A percentile compares a stretch with the other conserved stretches of the same genome.
These are phyloP conservation scores for Drosophila gaucha DNA, from an alignment of 2,888 invertebrate species.

Conservation along the genomic window DNA sequence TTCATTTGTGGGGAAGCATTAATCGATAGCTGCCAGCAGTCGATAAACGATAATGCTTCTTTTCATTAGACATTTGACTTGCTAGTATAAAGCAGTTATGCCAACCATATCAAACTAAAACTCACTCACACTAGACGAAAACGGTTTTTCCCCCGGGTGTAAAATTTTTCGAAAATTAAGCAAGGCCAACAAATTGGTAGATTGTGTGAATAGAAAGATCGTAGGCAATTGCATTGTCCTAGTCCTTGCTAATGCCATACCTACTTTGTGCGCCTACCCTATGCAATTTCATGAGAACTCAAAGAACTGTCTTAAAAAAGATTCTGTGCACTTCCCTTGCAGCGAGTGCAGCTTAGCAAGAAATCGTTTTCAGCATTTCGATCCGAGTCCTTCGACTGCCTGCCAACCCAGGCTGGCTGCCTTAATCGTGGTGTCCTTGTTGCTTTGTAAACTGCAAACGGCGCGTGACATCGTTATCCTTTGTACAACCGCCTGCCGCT, in stretches of 20 bases:
- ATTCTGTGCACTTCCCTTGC: constrained; percentile 4
- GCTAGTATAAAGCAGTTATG: too few species aligned
- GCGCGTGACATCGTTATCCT: constrained; percentile 78
- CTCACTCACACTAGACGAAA: too few species aligned
- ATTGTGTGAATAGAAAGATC: background rate
- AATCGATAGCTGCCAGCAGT: background rate
- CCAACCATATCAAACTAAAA: too few species aligned
- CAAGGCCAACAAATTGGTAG: too few species aligned
- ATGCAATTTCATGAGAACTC: constrained; percentile 26
- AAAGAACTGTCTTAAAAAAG: constrained; percentile 5
- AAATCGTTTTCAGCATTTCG: constrained; percentile 4
- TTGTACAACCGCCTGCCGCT: constrained; percentile 42
- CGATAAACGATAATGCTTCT: background rate
- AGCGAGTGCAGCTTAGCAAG: constrained; percentile 17
- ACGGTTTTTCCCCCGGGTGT: too few species aligned
- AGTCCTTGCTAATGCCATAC: constrained; percentile 11
- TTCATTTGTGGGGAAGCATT: background rate
- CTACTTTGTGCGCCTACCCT: constrained; percentile 6
- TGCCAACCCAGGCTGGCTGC: constrained; percentile 12
- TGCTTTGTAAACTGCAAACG: constrained; percentile 60
- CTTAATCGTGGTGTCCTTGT: constrained; percentile 10
- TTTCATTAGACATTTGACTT: too few species aligned
- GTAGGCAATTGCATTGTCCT: constrained; percentile 1
- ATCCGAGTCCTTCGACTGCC: constrained; percentile 7
- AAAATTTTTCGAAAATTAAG: background rate